Conservation (phyloP, 2,113 vertebrate genomes). For the Oceanites oceanicus region DNA sequence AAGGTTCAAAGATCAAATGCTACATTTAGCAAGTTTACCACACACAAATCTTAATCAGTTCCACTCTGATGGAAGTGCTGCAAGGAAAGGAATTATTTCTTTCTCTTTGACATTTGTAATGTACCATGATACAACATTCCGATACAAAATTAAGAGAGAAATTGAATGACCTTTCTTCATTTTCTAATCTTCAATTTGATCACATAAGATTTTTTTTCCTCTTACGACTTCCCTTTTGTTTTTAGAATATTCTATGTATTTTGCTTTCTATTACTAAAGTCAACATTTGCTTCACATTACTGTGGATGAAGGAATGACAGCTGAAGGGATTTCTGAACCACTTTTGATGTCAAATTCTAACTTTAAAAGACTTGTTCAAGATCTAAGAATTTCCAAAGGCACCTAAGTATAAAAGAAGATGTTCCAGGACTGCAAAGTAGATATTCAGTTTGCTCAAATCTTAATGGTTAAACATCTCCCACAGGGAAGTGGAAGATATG, state of each 20-base stretch:
- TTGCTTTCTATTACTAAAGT: background rate
- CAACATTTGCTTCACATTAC: background rate
- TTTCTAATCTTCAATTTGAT: background rate
- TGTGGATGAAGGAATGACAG: background rate
- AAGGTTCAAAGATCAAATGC: background rate
- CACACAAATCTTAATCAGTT: background rate
- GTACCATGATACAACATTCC: background rate
- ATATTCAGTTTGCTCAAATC: background rate
- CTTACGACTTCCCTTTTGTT: background rate
- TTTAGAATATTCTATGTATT: background rate
- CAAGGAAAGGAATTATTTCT: background rate
- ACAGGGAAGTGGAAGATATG: background rate
- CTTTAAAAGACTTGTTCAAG: background rate
- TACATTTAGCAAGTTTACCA: background rate
- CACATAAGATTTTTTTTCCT: background rate
- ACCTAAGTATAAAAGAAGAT: background rate
- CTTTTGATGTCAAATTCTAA: background rate
- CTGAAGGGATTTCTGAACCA: background rate
- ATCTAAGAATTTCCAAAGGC: background rate
- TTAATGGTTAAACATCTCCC: background rate
- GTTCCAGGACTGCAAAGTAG: background rate
- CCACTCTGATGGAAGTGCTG: background rate
- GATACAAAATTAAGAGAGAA: background rate
- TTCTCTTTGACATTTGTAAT: background rate
- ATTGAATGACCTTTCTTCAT: background rate